Evolutionary conservation across 1,140 invertebrate species (phyloP).

Genomic region (Caenorhabditis remanei): DNA sequence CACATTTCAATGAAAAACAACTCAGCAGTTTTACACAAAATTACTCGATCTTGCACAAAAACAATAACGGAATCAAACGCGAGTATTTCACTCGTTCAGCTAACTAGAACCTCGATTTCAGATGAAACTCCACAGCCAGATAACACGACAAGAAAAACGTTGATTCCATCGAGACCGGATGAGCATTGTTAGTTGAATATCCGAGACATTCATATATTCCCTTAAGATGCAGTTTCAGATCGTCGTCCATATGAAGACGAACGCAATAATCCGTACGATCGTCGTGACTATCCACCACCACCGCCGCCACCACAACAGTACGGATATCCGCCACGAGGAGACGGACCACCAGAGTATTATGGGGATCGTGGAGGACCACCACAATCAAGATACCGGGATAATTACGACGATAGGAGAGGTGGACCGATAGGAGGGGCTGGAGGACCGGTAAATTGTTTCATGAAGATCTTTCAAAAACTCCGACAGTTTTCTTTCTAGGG

Average conservation of each 20-base stretch:
- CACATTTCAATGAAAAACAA: background rate
- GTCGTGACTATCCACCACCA: background rate
- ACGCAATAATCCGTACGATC: background rate
- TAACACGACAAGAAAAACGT: slow-evolving; percentile 10
- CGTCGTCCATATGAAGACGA: background rate
- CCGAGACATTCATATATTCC: background rate
- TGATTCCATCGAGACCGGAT: slow-evolving; percentile 27
- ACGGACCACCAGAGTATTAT: background rate
- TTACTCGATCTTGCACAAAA: background rate
- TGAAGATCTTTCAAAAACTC: background rate
- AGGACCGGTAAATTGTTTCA: slow-evolving; percentile 26
- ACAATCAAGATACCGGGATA: background rate
- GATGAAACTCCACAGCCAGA: background rate
- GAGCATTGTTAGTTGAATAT: slow-evolving; percentile 15
- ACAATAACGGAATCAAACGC: background rate
- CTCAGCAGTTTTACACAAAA: slow-evolving; percentile 37
- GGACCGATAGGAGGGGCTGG: background rate
- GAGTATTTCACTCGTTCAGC: background rate
- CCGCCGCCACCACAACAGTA: background rate
- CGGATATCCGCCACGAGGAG: slow-evolving; percentile 2
- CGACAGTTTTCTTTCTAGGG: slow-evolving; percentile 24
- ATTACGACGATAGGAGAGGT: slow-evolving; percentile 8
- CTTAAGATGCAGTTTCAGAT: background rate
- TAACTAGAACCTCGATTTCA: slow-evolving; percentile 9
- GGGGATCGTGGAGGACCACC: background rate